phyloP scores from a whole-genome alignment of 1,140 invertebrate genomes.

The Heliconius nattereri region DNA sequence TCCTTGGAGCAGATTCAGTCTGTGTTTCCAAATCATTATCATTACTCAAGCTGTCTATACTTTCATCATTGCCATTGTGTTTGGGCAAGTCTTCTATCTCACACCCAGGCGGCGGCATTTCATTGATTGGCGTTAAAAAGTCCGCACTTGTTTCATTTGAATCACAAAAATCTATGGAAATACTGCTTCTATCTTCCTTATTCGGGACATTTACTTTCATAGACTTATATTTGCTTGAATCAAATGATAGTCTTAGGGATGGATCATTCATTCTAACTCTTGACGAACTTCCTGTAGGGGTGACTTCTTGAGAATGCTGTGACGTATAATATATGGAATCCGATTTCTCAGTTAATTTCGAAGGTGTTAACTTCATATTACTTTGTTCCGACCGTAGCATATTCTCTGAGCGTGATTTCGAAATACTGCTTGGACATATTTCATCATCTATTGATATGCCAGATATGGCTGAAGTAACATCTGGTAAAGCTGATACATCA shows the following conservation, averaged over 20 bases:
- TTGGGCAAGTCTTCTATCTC: conserved; percentile 73
- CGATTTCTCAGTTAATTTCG: conserved; percentile 67
- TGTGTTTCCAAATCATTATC: conserved; percentile 74
- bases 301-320: conserved; percentile 71
- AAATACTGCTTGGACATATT: conserved; percentile 73
- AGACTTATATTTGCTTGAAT: conserved; percentile 68
- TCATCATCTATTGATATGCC: conserved; percentile 79
- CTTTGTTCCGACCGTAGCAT: conserved; percentile 76
- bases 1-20: conserved; percentile 70
- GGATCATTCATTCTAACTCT: conserved; percentile 66
- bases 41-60: conserved; percentile 70
- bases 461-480: conserved; percentile 76
- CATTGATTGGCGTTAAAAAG: conserved; percentile 79
- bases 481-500: conserved; percentile 72
- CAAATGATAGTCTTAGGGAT: conserved; percentile 71
- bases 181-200: conserved; percentile 71
- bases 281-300: conserved; percentile 60
- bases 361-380: conserved; percentile 53
- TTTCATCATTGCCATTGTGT: conserved; percentile 71
- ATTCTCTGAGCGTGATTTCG: conserved; percentile 78
- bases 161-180: conserved; percentile 77
- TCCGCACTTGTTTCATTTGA: conserved; percentile 80
- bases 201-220: conserved; percentile 57
- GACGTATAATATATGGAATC: conserved; percentile 80
- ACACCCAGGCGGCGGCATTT: conserved; percentile 76